Percentiles rank a stretch among this genome's conserved stretches.
Conservation (phyloP, 1,140 invertebrate genomes). For the Trinorchestia longiramus region DNA sequence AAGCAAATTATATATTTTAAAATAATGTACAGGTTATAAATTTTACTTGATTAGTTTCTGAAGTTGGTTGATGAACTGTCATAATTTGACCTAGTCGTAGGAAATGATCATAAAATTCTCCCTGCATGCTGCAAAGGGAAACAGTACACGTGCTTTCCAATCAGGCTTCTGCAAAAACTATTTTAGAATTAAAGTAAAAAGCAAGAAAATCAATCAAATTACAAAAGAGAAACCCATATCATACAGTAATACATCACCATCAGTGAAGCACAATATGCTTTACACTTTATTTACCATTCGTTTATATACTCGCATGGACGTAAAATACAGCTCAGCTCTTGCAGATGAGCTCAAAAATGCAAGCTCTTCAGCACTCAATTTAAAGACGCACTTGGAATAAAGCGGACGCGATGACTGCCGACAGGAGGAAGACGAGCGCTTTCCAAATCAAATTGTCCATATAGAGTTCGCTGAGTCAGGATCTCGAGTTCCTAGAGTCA, state of each 20-base stretch:
- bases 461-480: not conserved
- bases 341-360: not conserved
- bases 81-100: too few species aligned
- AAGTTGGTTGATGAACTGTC: too few species aligned
- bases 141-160: not conserved
- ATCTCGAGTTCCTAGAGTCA: not conserved
- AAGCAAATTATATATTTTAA: too few species aligned
- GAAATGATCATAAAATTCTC: not conserved
- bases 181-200: not conserved
- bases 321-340: not conserved
- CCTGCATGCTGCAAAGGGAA: not conserved
- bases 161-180: not conserved
- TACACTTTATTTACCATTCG: not conserved
- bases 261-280: not conserved
- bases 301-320: not conserved
- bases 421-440: not conserved
- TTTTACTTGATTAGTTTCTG: too few species aligned
- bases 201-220: not conserved
- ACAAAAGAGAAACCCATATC: not conserved
- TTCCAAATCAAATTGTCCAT: constrained; percentile 1
- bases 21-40: too few species aligned
- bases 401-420: not conserved
- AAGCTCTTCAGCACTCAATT: not conserved
- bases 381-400: not conserved
- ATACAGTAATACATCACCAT: not conserved